Percentiles rank a stretch among this genome's conserved stretches.
phyloP scores from a whole-genome alignment of 2,888 invertebrate genomes.

The Pasiphila rectangulata region DNA sequence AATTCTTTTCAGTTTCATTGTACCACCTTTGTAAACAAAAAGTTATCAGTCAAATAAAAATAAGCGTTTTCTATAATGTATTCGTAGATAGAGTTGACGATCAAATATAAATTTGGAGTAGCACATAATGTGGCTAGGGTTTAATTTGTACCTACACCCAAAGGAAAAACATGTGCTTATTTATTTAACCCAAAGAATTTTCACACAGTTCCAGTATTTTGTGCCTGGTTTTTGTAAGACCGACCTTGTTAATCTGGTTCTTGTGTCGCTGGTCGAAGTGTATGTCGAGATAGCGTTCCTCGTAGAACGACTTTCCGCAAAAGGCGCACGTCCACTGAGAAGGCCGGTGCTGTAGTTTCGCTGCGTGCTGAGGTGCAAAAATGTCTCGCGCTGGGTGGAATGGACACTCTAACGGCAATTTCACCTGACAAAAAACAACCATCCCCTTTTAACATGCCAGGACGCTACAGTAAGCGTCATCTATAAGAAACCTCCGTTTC shows the following conservation, averaged over 20 bases:
- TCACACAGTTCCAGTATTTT: too few species aligned
- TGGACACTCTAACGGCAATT: slow-evolving; percentile 92
- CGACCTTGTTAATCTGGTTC: slow-evolving; percentile 90
- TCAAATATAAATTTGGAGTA: too few species aligned
- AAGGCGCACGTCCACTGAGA: slow-evolving; percentile 95
- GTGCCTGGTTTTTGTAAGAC: not conserved
- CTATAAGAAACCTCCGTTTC: not conserved
- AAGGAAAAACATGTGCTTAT: too few species aligned
- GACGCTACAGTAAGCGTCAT: not conserved
- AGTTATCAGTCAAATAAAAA: too few species aligned
- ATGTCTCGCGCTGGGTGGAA: slow-evolving; percentile 93
- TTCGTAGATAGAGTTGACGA: too few species aligned
- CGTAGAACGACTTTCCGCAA: slow-evolving; percentile 95
- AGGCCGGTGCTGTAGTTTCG: slow-evolving; percentile 91
- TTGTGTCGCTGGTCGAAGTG: slow-evolving; percentile 95
- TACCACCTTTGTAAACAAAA: too few species aligned
- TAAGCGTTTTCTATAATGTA: too few species aligned
- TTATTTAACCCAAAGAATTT: too few species aligned
- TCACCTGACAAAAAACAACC: slow-evolving; percentile 73
- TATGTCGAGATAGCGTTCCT: slow-evolving; percentile 91
- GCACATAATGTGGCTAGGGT: too few species aligned
- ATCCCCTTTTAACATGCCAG: not conserved
- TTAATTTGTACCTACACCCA: too few species aligned
- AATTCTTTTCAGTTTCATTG: too few species aligned
- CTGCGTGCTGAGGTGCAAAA: slow-evolving; percentile 91